Conservation (phyloP, 2,797 vertebrate species). For the Coracias cyanogaster region DNA sequence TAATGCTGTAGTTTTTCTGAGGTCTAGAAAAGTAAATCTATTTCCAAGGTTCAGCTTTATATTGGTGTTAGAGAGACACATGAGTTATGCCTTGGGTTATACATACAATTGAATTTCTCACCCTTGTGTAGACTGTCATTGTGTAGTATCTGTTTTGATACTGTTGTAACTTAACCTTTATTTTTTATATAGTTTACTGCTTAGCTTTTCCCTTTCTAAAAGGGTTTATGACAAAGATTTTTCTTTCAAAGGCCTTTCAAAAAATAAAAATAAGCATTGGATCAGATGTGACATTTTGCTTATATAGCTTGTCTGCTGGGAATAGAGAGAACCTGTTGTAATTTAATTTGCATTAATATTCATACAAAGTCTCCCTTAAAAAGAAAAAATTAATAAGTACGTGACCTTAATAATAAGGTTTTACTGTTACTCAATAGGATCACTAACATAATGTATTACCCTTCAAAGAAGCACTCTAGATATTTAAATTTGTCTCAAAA, state of each 20-base stretch:
- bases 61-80: neutral
- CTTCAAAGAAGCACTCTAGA: conserved; percentile 1
- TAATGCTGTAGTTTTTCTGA: neutral
- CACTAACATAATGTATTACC: conserved; percentile 21
- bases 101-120: neutral
- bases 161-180: conserved; percentile 2
- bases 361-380: conserved; percentile 30
- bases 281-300: conserved; percentile 6
- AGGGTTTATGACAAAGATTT: neutral
- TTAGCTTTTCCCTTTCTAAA: neutral
- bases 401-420: conserved; percentile 4
- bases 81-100: conserved; percentile 12
- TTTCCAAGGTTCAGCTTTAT: conserved; percentile 4
- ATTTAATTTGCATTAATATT: conserved; percentile 52
- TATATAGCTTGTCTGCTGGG: neutral
- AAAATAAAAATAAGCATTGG: neutral
- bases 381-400: conserved; percentile 39
- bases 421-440: conserved; percentile 44
- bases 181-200: neutral
- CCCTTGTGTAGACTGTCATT: neutral
- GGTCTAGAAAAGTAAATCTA: neutral
- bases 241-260: neutral
- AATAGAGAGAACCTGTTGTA: neutral
- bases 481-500: neutral
- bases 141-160: neutral